Evolutionary conservation across 1,140 invertebrate species (phyloP).

Genomic region (Battus philenor): DNA sequence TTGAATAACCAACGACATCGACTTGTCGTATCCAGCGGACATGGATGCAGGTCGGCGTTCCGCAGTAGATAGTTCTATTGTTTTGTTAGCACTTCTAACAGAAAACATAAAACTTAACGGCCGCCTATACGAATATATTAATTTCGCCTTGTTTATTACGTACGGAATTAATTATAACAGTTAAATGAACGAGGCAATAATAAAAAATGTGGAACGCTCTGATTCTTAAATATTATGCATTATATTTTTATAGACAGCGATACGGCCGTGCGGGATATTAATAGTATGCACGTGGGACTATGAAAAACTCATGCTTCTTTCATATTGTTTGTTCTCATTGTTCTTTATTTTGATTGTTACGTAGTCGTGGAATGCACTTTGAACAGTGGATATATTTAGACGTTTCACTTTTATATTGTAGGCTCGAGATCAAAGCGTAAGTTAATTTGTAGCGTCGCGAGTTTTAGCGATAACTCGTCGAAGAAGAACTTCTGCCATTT

Average conservation of each 20-base stretch:
- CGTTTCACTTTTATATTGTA: conserved; percentile 11
- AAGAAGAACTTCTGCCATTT: no score
- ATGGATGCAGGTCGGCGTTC: conserved; percentile 26
- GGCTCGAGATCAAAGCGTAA: conserved; percentile 9
- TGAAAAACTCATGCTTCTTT: conserved; percentile 21
- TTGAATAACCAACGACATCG: neutral
- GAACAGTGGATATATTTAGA: conserved; percentile 14
- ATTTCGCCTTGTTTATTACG: conserved; percentile 59
- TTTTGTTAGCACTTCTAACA: conserved; percentile 52
- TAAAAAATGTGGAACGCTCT: conserved; percentile 50
- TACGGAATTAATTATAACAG: conserved; percentile 65
- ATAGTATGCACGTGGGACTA: conserved; percentile 19
- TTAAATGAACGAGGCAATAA: conserved; percentile 61
- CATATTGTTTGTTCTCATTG: conserved; percentile 18
- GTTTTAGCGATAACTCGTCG: no score
- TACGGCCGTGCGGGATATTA: conserved; percentile 14
- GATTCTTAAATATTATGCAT: conserved; percentile 27
- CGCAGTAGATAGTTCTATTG: conserved; percentile 38
- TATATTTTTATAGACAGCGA: conserved; percentile 21
- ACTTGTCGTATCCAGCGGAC: conserved; percentile 24
- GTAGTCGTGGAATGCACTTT: conserved; percentile 16
- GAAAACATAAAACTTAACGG: conserved; percentile 59
- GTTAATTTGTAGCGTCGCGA: conserved; percentile 1
- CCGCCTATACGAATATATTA: conserved; percentile 59
- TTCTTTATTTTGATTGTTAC: conserved; percentile 19